Conservation (phyloP, 2,797 vertebrate species). For the Lateolabrax maculatus region DNA sequence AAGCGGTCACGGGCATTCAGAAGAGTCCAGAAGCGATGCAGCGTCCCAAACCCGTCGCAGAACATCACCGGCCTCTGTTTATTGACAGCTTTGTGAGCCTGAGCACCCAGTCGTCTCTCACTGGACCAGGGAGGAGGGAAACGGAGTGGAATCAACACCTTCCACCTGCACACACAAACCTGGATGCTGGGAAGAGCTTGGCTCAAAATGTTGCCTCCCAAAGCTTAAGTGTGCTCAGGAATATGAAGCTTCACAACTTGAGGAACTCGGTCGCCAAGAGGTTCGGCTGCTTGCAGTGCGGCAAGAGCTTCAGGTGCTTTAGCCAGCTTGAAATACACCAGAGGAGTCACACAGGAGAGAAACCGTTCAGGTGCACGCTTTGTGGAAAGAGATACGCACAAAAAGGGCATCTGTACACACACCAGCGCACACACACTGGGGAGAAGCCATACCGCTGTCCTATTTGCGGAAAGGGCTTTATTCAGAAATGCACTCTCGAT, state of each 20-base stretch:
- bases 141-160: slow-evolving; percentile 62
- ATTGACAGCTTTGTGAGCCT: slow-evolving; percentile 54
- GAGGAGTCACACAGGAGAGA: slow-evolving; percentile 88
- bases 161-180: slow-evolving; percentile 45
- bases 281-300: slow-evolving; percentile 83
- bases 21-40: slow-evolving; percentile 55
- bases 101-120: slow-evolving; percentile 42
- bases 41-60: slow-evolving; percentile 42
- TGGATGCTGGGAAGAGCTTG: slow-evolving; percentile 50
- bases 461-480: slow-evolving; percentile 85
- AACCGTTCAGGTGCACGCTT: slow-evolving; percentile 83
- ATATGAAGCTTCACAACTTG: slow-evolving; percentile 71
- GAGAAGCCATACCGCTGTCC: slow-evolving; percentile 87
- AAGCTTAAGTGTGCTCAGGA: slow-evolving; percentile 62
- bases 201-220: slow-evolving; percentile 61
- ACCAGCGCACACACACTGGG: slow-evolving; percentile 87
- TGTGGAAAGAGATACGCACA: slow-evolving; percentile 87
- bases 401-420: slow-evolving; percentile 86
- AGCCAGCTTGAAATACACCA: slow-evolving; percentile 88
- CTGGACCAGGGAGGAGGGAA: slow-evolving; percentile 46
- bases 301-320: slow-evolving; percentile 85
- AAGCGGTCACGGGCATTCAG: slow-evolving; percentile 38
- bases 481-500: slow-evolving; percentile 88
- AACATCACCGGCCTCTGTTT: slow-evolving; percentile 55
- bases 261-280: slow-evolving; percentile 76